Base-by-base conservation (phyloP, 1,140 invertebrate genomes). In the Pogonomyrmex californicus region DNA sequence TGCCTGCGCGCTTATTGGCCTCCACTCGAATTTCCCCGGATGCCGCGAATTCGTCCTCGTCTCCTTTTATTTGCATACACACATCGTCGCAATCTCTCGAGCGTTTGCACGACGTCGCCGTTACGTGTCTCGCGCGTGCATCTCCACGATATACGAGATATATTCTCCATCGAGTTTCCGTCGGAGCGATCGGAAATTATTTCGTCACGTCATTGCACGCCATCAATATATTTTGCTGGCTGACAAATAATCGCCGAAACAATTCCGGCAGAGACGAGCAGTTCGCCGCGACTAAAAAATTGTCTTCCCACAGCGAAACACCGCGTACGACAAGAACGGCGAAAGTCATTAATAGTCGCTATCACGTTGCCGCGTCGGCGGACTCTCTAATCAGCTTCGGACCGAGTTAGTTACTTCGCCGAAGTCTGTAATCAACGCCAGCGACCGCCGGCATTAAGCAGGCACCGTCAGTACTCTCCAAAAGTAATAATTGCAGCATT, bases 391-490 rank as follows among this genome's bases (percentile, higher is more conserved):
- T 92, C 86, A 92, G 87, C 75, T 76, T 77, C 62, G 65, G 41
- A 38, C 86, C 79, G 87, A 91, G 91, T 91, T 87, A 87, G 89
- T 91, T 88, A 89, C 88, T 93, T 89, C 81, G 86, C 54, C 83
- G 23, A 63, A 91, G 76, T 91, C 91, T 91, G 89, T 92, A 92
- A 92, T 92, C 91, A 92, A 88, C 89, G 87, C 85, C 77, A 87
- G 58, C 86, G 86, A 85, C 66, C 83, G 63, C 87, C 91, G 86
- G 83, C 78, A 90, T 87, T 91, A 91, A 58, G 30, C 62, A 86
- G 86, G 49, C 62, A 86, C 66, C 58, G 51, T 23, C 12, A 30
- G 23, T 23, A 60, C 65, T 14, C 38, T 77, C 86, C 62, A 54
- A 85, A 90, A 90, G 86, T 86, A 90, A 87, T 87, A 87, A 90